These are phyloP conservation scores for Eulithis prunata DNA, from an alignment of 2,888 invertebrate genomes.

Conservation along the genomic window DNA sequence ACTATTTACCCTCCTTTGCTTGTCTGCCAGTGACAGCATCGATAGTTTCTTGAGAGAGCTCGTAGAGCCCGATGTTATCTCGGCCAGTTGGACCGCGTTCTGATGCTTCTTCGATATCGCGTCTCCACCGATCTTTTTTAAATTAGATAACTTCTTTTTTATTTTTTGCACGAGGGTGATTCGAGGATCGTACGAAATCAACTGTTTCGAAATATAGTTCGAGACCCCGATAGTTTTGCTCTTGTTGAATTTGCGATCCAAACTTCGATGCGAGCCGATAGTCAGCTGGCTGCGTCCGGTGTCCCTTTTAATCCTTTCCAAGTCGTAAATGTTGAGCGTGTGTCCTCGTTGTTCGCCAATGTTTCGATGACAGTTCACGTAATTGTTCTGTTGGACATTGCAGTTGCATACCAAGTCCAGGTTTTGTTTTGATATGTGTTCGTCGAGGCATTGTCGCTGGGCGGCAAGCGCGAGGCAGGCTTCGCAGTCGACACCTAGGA, in stretches of 20 bases:
- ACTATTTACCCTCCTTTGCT: conserved; percentile 74
- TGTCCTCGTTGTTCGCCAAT: conserved; percentile 68
- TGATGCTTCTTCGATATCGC: conserved; percentile 77
- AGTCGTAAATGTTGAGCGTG: conserved; percentile 76
- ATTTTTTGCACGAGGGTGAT: conserved; percentile 80
- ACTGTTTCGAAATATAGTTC: conserved; percentile 79
- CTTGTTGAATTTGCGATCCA: conserved; percentile 78
- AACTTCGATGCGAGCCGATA: conserved; percentile 74
- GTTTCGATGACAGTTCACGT: conserved; percentile 70
- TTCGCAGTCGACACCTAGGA: conserved; percentile 81
- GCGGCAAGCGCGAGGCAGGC: conserved; percentile 78
- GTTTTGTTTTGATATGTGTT: conserved; percentile 72
- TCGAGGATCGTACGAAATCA: conserved; percentile 79
- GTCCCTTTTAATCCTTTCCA: conserved; percentile 76
- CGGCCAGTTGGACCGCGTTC: conserved; percentile 77
- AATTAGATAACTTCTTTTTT: conserved; percentile 79
- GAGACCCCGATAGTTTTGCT: conserved; percentile 78
- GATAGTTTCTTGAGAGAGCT: conserved; percentile 77
- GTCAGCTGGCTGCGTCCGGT: conserved; percentile 66
- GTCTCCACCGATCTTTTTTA: conserved; percentile 80
- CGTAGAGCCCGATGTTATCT: conserved; percentile 76
- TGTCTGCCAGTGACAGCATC: conserved; percentile 77
- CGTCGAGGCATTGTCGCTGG: conserved; percentile 69
- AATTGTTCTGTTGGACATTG: conserved; percentile 76
- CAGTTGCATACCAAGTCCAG: conserved; percentile 80